Conservation (phyloP, 2,888 invertebrate species). For the Pterobdella sp. region DNA sequence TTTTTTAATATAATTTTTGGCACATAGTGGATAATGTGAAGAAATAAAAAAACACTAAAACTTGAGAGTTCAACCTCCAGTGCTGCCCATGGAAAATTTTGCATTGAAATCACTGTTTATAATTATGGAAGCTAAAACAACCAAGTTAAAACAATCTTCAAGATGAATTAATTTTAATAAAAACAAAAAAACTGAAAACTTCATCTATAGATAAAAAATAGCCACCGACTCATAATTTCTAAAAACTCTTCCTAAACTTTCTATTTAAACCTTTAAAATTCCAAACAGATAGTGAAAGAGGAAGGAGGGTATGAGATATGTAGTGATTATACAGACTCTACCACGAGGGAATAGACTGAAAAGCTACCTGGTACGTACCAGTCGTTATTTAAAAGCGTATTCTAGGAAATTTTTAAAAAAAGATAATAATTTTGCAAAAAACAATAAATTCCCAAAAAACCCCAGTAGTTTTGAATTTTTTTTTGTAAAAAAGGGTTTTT, state of each 20-base stretch:
- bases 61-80: too few relatives aligned
- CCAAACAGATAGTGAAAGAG: not conserved
- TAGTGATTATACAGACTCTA: not conserved
- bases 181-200: not conserved
- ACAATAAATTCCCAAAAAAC: not conserved
- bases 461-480: too few relatives aligned
- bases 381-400: not conserved
- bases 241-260: too few relatives aligned
- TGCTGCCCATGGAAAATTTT: not conserved
- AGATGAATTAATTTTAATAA: not conserved
- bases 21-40: too few relatives aligned
- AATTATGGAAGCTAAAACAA: not conserved
- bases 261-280: not conserved
- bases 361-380: not conserved
- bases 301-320: constrained; percentile 7
- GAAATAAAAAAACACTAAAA: not conserved
- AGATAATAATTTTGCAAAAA: not conserved
- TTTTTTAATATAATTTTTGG: too few relatives aligned
- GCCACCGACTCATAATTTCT: not conserved
- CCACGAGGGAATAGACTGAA: not conserved
- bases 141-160: constrained; percentile 4
- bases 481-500: too few relatives aligned
- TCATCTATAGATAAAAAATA: not conserved
- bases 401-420: not conserved
- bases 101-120: not conserved